phyloP scores from a whole-genome alignment of 2,113 vertebrate species.

The Psophia crepitans region DNA sequence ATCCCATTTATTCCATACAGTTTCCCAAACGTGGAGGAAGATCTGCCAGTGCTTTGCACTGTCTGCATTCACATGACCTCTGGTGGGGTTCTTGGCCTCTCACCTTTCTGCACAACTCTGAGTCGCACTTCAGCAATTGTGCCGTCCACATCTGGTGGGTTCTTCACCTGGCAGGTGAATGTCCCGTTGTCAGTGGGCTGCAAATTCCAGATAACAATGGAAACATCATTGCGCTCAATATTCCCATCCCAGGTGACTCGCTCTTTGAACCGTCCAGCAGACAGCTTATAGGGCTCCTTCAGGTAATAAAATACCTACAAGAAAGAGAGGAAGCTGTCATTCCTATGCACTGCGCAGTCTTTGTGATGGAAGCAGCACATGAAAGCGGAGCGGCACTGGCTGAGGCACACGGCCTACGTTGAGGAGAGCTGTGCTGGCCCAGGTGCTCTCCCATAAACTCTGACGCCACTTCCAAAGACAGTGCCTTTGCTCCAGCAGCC shows the following conservation, averaged over 20 bases:
- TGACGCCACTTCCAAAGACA: neutral
- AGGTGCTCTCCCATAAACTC: neutral
- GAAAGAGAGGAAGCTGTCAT: neutral
- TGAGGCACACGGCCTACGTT: neutral
- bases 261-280: slow-evolving; percentile 78
- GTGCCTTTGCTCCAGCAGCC: neutral
- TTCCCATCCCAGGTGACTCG: slow-evolving; percentile 86
- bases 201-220: slow-evolving; percentile 82
- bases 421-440: too few relatives aligned
- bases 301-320: slow-evolving; percentile 86
- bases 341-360: rapidly evolving
- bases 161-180: slow-evolving; percentile 89
- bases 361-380: neutral
- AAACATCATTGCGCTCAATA: slow-evolving; percentile 77
- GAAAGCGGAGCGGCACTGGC: rapidly evolving
- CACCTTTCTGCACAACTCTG: slow-evolving; percentile 79
- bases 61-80: rapidly evolving
- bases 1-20: neutral
- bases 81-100: neutral
- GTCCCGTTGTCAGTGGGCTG: slow-evolving; percentile 89
- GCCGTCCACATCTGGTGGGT: slow-evolving; percentile 88
- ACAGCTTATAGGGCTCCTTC: slow-evolving; percentile 68
- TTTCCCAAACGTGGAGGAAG: neutral
- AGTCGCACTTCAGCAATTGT: slow-evolving; percentile 80
- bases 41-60: neutral